phyloP scores from a whole-genome alignment of 2,113 vertebrate species.

The Saccopteryx bilineata region DNA sequence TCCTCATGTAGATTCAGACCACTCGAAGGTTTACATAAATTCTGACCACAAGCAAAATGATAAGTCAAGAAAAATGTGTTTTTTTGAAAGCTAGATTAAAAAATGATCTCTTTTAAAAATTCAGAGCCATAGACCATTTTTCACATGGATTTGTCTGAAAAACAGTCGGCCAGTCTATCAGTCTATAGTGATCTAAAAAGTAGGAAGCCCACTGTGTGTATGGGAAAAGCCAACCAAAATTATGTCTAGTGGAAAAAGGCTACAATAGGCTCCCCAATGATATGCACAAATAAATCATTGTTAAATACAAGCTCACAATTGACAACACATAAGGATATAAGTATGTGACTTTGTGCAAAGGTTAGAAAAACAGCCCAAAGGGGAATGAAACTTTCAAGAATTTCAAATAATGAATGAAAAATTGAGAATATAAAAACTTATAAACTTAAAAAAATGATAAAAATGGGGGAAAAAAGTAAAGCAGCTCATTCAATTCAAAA shows the following conservation, averaged over 20 bases:
- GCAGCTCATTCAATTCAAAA: neutral
- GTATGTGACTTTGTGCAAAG: neutral
- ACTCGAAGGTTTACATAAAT: neutral
- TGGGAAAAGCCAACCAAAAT: neutral
- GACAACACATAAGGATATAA: neutral
- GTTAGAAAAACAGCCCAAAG: neutral
- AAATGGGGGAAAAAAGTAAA: neutral
- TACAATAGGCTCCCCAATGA: too few relatives aligned
- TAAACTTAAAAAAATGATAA: neutral
- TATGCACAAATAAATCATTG: neutral
- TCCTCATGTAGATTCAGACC: neutral
- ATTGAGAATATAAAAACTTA: neutral
- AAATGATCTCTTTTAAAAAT: neutral
- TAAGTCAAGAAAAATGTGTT: neutral
- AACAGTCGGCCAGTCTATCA: neutral
- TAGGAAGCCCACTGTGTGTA: neutral
- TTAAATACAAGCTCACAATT: neutral
- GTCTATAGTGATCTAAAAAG: neutral
- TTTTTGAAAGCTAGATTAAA: conserved; percentile 18
- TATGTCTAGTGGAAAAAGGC: neutral
- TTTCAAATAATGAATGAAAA: neutral
- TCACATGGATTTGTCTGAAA: neutral
- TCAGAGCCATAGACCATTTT: neutral
- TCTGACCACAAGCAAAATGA: neutral
- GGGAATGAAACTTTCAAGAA: neutral